Conservation (phyloP, 2,888 invertebrate genomes). For the Papilio protenor region DNA sequence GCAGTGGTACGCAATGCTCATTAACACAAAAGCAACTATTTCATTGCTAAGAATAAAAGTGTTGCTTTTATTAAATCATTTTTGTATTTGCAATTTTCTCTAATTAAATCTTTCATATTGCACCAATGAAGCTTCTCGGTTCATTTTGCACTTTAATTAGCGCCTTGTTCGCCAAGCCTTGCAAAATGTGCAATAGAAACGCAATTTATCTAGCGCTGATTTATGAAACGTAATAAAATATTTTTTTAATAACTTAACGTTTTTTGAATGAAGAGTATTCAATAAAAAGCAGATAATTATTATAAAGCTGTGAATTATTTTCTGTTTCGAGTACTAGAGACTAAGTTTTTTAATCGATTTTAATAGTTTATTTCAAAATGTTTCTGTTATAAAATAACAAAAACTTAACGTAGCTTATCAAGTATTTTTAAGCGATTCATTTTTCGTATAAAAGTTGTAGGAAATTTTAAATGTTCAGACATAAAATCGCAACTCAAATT, state of each 20-base stretch:
- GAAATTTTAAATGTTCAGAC: not conserved
- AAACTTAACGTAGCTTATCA: no score
- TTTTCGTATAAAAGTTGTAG: not conserved
- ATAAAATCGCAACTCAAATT: not conserved
- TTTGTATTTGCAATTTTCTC: not conserved
- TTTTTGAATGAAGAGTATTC: no score
- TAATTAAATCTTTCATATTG: constrained; percentile 13
- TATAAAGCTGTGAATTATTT: no score
- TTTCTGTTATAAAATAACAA: no score
- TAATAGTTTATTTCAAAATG: no score
- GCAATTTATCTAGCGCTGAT: not conserved
- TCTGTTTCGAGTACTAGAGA: no score
- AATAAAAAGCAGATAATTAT: no score
- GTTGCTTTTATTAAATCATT: not conserved
- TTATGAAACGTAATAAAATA: constrained; percentile 2
- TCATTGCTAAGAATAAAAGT: not conserved
- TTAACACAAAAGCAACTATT: not conserved
- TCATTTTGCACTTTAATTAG: constrained; percentile 20
- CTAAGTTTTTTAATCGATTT: no score
- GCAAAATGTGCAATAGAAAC: constrained; percentile 3
- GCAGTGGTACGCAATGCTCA: not conserved
- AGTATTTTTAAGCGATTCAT: no score
- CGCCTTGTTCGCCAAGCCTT: not conserved
- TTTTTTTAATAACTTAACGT: not conserved
- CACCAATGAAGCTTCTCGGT: not conserved